Conservation (phyloP, 2,113 vertebrate species). For the Actenoides hombroni region DNA sequence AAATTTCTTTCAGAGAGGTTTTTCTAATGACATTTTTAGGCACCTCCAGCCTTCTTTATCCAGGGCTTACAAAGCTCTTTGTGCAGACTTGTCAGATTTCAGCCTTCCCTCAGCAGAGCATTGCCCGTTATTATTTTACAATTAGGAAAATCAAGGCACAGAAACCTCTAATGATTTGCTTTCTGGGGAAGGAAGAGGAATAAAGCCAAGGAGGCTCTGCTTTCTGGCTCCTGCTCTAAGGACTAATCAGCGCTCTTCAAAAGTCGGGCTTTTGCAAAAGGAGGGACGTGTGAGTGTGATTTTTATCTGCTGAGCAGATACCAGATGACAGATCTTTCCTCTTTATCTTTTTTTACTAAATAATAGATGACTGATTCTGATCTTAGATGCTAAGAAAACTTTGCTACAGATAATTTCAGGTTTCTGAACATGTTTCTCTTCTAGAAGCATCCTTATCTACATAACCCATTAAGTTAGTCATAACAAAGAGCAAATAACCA, state of each 20-base stretch:
- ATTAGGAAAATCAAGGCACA: not conserved
- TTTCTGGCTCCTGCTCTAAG: not conserved
- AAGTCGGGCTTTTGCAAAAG: not conserved
- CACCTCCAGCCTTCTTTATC: not conserved
- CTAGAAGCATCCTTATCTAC: not conserved
- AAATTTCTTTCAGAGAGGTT: not conserved
- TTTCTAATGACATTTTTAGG: not conserved
- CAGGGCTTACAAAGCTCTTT: not conserved
- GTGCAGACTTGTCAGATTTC: not conserved
- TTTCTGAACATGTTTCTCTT: constrained; percentile 2
- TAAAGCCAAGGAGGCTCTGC: not conserved
- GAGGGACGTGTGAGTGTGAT: not conserved
- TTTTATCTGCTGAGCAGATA: constrained; percentile 29
- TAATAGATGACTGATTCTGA: constrained; percentile 17
- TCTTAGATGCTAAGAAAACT: not conserved
- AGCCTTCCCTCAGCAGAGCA: not conserved
- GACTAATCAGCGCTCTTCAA: not conserved
- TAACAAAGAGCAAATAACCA: not conserved
- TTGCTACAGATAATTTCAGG: not conserved
- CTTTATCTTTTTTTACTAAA: not conserved
- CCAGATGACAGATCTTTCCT: not conserved
- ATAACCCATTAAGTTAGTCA: not conserved
- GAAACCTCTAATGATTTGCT: not conserved
- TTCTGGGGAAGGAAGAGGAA: not conserved
- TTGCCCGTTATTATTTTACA: not conserved